A percentile compares a stretch with the other conserved stretches of the same genome.
Conservation (phyloP, 2,888 invertebrate species). For the Hecatera dysodea region DNA sequence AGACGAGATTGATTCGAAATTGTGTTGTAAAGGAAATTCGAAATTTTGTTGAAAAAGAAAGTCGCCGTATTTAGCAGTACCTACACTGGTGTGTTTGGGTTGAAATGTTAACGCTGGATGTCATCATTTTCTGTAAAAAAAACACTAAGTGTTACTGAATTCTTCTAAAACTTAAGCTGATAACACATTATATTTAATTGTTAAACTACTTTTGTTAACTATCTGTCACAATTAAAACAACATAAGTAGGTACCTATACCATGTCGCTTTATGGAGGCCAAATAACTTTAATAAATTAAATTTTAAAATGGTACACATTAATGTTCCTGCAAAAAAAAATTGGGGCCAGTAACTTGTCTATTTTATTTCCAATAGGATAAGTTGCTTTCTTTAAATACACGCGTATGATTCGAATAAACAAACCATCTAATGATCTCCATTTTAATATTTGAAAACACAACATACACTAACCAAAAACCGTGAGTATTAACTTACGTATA, state of each 20-base stretch:
- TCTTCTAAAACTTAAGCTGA: too few species aligned
- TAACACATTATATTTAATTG: too few species aligned
- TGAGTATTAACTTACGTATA: background rate
- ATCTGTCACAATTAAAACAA: too few species aligned
- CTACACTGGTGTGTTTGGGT: background rate
- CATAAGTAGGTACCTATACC: too few species aligned
- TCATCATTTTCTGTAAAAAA: too few species aligned
- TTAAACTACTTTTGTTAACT: too few species aligned
- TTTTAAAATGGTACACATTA: too few species aligned
- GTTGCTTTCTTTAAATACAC: background rate
- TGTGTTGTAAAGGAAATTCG: constrained; percentile 21
- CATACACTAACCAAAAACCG: background rate
- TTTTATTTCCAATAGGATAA: background rate
- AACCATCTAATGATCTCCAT: background rate
- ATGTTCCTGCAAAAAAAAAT: background rate
- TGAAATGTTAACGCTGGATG: background rate
- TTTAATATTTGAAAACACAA: background rate
- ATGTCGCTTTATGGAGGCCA: too few species aligned
- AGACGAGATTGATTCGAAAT: constrained; percentile 31
- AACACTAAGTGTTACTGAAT: too few species aligned
- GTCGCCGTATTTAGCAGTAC: background rate
- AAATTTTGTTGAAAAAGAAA: too few species aligned
- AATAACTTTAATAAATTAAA: too few species aligned
- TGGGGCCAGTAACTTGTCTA: background rate
- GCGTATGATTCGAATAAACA: background rate